phyloP scores from a whole-genome alignment of 1,140 invertebrate genomes.

The Macrobrachium nipponense region DNA sequence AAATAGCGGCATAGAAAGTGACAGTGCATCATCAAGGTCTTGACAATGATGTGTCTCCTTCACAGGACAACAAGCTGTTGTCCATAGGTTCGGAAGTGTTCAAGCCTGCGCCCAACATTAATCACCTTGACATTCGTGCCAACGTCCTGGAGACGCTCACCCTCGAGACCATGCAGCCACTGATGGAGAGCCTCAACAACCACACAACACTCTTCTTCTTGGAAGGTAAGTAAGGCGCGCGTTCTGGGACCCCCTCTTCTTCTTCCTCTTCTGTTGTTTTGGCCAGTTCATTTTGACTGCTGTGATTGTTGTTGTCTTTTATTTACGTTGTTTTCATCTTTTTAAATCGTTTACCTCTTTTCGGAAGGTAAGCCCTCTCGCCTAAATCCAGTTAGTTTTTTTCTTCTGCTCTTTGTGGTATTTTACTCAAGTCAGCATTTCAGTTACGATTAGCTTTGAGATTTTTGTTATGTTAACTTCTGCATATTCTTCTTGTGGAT shows the following conservation, averaged over 20 bases:
- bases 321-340: not conserved
- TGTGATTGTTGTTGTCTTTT: not conserved
- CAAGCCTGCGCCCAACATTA: constrained; percentile 74
- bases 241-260: too few species aligned
- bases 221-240: constrained; percentile 75
- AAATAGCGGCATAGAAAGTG: too few species aligned
- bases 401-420: too few species aligned
- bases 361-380: too few species aligned
- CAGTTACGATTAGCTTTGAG: not conserved
- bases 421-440: too few species aligned
- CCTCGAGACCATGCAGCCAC: constrained; percentile 78
- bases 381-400: too few species aligned
- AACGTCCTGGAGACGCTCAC: constrained; percentile 81
- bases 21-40: too few species aligned
- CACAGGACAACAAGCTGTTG: constrained; percentile 77
- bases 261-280: too few species aligned
- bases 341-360: not conserved
- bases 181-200: constrained; percentile 81
- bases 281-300: too few species aligned
- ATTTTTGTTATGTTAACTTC: not conserved
- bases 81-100: constrained; percentile 76
- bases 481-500: not conserved
- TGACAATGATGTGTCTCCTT: not conserved
- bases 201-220: constrained; percentile 78
- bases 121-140: constrained; percentile 78